These are phyloP conservation scores for Geophilus truncorum DNA, from an alignment of 2,888 invertebrate genomes.

Conservation along the genomic window DNA sequence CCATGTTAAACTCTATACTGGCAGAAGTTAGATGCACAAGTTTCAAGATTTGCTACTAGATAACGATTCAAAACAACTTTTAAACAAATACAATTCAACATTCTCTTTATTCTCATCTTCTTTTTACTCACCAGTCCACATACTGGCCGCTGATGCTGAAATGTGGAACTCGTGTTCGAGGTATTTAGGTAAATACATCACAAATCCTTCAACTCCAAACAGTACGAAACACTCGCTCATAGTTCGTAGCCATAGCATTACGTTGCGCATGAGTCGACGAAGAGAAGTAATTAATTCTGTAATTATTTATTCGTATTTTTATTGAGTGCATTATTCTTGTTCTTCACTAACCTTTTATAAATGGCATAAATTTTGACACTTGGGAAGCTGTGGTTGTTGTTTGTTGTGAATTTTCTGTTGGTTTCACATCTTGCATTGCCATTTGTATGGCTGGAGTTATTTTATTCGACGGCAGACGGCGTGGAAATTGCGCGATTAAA, in stretches of 20 bases:
- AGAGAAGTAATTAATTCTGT: background rate
- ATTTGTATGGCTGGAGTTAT: background rate
- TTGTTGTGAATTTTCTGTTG: background rate
- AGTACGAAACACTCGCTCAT: background rate
- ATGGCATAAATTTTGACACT: too few species aligned
- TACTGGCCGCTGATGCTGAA: background rate
- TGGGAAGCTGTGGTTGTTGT: too few species aligned
- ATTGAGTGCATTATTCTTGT: too few species aligned
- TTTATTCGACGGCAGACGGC: constrained; percentile 35
- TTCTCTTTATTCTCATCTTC: too few species aligned
- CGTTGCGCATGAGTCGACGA: background rate
- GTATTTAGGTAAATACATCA: background rate
- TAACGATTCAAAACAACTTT: too few species aligned
- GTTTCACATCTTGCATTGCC: background rate
- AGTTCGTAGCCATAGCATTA: background rate
- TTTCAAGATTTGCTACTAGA: too few species aligned
- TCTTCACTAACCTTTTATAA: too few species aligned
- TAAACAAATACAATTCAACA: too few species aligned
- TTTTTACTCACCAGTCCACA: background rate
- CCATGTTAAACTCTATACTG: too few species aligned
- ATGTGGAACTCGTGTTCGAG: background rate
- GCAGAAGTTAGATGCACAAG: too few species aligned
- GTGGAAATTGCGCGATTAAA: constrained; percentile 41
- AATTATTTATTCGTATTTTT: background rate
- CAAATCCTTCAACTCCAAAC: background rate